Evolutionary conservation across 2,113 vertebrate genomes (phyloP).

Genomic region (Ctenomys sociabilis): DNA sequence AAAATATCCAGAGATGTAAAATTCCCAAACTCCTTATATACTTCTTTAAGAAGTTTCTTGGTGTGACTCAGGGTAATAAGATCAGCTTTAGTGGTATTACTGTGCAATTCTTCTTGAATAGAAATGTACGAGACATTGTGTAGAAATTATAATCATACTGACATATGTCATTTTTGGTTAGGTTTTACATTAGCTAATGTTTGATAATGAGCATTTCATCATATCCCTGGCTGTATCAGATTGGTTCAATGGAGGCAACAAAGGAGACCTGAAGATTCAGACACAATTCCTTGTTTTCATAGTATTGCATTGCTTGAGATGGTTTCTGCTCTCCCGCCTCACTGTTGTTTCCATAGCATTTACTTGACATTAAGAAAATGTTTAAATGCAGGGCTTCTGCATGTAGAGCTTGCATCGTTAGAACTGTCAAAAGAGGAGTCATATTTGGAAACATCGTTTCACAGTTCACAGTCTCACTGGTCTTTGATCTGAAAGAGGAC

Average conservation of each 20-base stretch:
- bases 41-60: background rate
- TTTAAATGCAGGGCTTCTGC: background rate
- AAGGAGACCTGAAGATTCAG: background rate
- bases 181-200: background rate
- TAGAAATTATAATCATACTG: background rate
- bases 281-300: background rate
- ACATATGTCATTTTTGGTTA: background rate
- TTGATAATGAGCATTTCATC: background rate
- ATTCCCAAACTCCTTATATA: background rate
- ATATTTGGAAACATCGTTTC: background rate
- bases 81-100: background rate
- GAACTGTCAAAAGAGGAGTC: background rate
- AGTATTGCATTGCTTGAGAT: background rate
- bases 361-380: background rate
- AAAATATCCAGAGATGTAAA: background rate
- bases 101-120: background rate
- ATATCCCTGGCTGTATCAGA: background rate
- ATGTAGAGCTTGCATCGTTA: background rate
- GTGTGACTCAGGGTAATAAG: background rate
- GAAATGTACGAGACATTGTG: background rate
- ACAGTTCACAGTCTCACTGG: background rate
- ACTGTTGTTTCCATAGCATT: background rate
- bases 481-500: background rate
- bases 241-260: background rate
- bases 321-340: background rate